Conservation (phyloP, 2,113 vertebrate species). For the Passer domesticus region DNA sequence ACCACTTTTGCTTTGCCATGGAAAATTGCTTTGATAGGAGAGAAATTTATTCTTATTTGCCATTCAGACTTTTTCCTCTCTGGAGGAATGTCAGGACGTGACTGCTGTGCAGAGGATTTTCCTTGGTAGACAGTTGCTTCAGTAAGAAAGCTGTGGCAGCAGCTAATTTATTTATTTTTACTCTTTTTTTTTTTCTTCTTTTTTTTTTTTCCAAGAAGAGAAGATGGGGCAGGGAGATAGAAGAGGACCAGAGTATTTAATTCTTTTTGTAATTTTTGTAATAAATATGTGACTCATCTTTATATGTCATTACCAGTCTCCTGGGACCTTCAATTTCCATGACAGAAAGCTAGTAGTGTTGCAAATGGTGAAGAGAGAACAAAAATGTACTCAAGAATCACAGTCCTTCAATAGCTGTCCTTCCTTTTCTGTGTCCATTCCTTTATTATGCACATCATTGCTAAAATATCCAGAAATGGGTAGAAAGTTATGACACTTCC, state of each 20-base stretch:
- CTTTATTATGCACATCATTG: background rate
- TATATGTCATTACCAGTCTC: background rate
- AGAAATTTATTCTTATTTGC: background rate
- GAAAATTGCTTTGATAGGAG: background rate
- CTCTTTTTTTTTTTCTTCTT: no score
- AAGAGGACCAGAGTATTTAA: background rate
- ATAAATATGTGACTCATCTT: background rate
- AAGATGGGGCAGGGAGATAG: background rate
- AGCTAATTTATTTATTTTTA: background rate
- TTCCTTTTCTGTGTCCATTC: background rate
- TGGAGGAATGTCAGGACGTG: background rate
- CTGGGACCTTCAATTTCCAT: background rate
- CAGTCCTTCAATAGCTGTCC: background rate
- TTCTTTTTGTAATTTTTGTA: background rate
- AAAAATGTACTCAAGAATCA: background rate
- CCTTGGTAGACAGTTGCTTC: background rate
- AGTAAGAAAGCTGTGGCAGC: background rate
- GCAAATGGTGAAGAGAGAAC: background rate
- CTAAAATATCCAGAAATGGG: background rate
- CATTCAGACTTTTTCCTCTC: background rate
- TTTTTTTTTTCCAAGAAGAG: background rate
- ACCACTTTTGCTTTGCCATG: background rate
- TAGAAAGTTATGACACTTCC: background rate
- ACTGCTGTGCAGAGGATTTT: background rate
- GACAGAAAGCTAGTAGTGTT: background rate